Conservation (phyloP, 2,113 vertebrate genomes). For the Erinaceus europaeus region DNA sequence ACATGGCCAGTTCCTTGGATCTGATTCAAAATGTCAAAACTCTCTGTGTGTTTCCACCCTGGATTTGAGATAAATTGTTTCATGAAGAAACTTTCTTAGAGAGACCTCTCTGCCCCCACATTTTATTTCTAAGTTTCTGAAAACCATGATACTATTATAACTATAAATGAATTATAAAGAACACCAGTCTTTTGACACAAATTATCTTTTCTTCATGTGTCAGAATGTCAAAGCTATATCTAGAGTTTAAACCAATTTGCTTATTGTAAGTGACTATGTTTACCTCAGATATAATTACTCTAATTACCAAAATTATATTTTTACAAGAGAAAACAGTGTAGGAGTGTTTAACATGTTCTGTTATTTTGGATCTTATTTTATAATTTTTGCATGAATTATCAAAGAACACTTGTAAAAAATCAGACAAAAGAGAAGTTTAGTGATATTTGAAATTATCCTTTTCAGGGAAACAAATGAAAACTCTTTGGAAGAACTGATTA, state of each 20-base stretch:
- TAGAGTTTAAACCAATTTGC: not conserved
- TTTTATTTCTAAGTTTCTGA: not conserved
- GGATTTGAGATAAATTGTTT: slow-evolving; percentile 32
- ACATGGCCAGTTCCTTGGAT: not conserved
- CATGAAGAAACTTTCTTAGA: not conserved
- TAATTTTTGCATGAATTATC: not conserved
- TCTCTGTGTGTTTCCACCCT: not conserved
- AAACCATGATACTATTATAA: not conserved
- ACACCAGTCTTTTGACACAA: not conserved
- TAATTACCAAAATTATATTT: not conserved
- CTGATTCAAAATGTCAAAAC: slow-evolving; percentile 51
- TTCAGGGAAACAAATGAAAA: not conserved
- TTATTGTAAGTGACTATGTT: slow-evolving; percentile 28
- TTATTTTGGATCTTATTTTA: not conserved
- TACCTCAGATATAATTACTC: not conserved
- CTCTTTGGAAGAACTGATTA: not conserved
- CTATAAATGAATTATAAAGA: slow-evolving; percentile 25
- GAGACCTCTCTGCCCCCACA: not conserved
- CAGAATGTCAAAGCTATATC: not conserved
- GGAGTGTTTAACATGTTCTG: not conserved
- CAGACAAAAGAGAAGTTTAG: not conserved
- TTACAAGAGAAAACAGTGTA: not conserved
- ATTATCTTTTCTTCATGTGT: not conserved
- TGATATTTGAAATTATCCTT: not conserved
- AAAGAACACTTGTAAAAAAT: not conserved